phyloP scores from a whole-genome alignment of 1,140 invertebrate species.

The Scylla paramamosain region DNA sequence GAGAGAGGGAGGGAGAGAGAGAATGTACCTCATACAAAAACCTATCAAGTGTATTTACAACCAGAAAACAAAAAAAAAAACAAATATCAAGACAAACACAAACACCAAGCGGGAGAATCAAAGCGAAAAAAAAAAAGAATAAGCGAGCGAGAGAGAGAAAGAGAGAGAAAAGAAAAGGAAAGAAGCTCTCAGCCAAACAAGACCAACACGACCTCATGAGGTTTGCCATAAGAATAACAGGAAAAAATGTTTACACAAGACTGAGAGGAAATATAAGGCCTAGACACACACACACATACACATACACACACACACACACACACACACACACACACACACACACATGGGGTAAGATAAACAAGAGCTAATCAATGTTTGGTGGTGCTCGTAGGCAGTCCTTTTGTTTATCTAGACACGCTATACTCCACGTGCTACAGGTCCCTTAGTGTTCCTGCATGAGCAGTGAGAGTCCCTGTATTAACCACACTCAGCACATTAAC shows the following conservation, averaged over 20 bases:
- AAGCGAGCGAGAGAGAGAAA: not conserved
- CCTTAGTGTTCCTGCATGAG: too few relatives aligned
- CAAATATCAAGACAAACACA: not conserved
- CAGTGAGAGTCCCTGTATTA: too few relatives aligned
- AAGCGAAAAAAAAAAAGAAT: not conserved
- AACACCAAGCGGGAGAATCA: not conserved
- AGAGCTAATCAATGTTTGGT: too few relatives aligned
- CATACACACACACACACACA: constrained; percentile 12
- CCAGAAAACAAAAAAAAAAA: not conserved
- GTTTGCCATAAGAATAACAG: not conserved
- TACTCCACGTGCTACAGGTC: too few relatives aligned
- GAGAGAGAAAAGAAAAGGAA: not conserved
- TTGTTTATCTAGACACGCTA: too few relatives aligned
- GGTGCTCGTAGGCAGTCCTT: too few relatives aligned
- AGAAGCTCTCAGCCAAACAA: not conserved
- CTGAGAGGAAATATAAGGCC: not conserved
- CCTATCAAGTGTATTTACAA: not conserved
- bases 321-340: constrained; percentile 5
- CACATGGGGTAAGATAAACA: too few relatives aligned
- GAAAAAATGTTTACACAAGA: not conserved
- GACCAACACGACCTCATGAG: not conserved
- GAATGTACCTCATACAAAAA: not conserved
- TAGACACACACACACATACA: not conserved
- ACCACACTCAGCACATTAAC: too few relatives aligned
- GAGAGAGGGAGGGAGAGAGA: not conserved